phyloP scores from a whole-genome alignment of 2,113 vertebrate genomes.

The Sylvia atricapilla region DNA sequence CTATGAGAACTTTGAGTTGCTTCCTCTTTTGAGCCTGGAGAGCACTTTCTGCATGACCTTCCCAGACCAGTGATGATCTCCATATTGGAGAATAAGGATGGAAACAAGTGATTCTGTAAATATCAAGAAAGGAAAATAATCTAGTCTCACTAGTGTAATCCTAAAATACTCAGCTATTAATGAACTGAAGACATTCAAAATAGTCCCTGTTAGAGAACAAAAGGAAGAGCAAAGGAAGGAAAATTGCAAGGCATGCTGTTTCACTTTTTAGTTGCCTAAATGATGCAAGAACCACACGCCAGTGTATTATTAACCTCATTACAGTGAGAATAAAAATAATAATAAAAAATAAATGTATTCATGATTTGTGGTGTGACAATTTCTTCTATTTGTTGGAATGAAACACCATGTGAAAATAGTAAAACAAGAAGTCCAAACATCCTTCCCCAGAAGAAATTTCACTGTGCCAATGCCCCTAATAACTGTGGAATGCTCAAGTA shows the following conservation, averaged over 20 bases:
- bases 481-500: background rate
- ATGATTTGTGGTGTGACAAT: background rate
- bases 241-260: background rate
- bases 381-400: background rate
- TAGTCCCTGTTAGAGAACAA: background rate
- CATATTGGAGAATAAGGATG: background rate
- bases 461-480: background rate
- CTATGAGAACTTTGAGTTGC: background rate
- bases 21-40: background rate
- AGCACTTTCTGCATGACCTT: background rate
- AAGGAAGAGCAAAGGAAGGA: background rate
- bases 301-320: slow-evolving; percentile 1
- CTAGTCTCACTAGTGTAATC: background rate
- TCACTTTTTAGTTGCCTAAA: slow-evolving; percentile 5
- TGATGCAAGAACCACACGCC: background rate
- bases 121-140: background rate
- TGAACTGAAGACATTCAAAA: slow-evolving; percentile 43
- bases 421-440: background rate
- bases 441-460: background rate
- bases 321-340: background rate
- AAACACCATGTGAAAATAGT: background rate
- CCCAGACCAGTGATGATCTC: background rate
- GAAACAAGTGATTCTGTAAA: background rate
- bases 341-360: background rate
- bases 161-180: slow-evolving; percentile 20